Evolutionary conservation across 2,888 invertebrate species (phyloP).

Genomic region (Pristionchus exspectatus): DNA sequence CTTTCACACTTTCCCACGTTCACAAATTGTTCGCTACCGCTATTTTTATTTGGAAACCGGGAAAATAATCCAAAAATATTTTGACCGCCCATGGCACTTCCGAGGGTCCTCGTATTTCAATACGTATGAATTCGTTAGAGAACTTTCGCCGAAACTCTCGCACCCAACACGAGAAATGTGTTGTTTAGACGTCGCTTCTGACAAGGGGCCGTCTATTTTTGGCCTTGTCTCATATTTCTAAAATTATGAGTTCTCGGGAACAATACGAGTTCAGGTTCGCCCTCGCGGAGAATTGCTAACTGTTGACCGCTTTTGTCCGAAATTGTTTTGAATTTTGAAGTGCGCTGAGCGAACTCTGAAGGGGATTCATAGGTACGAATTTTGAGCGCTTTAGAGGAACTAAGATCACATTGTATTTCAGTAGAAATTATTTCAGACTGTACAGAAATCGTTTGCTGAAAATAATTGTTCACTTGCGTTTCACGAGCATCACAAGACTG

Average conservation of each 20-base stretch:
- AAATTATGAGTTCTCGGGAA: neutral
- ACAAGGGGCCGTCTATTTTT: neutral
- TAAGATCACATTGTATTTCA: no score
- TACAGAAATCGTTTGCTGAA: no score
- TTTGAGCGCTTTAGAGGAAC: no score
- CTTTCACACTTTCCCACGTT: neutral
- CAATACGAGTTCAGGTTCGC: neutral
- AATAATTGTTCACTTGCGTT: neutral
- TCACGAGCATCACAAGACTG: neutral
- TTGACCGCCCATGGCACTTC: neutral
- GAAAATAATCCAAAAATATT: neutral
- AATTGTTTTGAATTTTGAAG: neutral
- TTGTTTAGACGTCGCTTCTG: neutral
- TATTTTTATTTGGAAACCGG: neutral
- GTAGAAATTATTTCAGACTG: no score
- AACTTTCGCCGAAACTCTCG: neutral
- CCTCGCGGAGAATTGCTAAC: neutral
- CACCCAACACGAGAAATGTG: neutral
- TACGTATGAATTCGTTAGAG: constrained; percentile 1
- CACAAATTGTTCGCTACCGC: neutral
- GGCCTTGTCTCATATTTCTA: neutral
- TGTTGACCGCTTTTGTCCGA: constrained; percentile 4
- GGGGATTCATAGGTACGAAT: neutral
- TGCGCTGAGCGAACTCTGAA: neutral
- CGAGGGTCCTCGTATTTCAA: neutral